Base-by-base conservation (phyloP, 2,888 invertebrate species). In the Protophormia terraenovae region DNA sequence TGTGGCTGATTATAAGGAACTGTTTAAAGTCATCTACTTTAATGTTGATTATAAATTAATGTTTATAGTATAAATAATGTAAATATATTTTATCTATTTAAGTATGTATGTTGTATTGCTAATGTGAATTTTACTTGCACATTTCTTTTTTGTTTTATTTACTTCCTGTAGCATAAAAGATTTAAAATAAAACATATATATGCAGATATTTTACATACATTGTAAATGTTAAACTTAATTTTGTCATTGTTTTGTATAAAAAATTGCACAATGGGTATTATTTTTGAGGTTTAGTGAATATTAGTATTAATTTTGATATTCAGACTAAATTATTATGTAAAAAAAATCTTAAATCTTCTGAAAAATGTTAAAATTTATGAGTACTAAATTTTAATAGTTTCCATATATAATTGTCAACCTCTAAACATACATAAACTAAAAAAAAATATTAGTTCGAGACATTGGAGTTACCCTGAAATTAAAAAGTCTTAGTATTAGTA, bases 11-110 rank as follows among this genome's bases (percentile, higher is more conserved):
- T 62, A 24, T 38, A 35, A 64, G 27, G 38, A 41, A 8, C 14
- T 27, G 27, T 41, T 67, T 66, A 38, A 76, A 66, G 19, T 66
- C 64, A 55, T 32, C 32, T 66, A 53, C 16, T 64, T 66, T 76
- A 76, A 76, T 76, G 76, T 14, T 76, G 75, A 76, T 76, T 66
- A 66, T 41, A 76, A 76, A 76, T 64, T 66, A 76, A 55, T 64
- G 50, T 24, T 50, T 47, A 67, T 19, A 16, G 16, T 19, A 29
- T 19, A 47, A 45, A 45, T 66, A 47, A 24, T 45, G 6, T 10
- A 12, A 16, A 47, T 3, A 58, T 32, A 32, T 8, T 32, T 8
- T 32, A 19, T 60, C 5, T 32, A 10, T 14, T 10, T 12, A 14
- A n/a, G 19, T 7, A 6, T n/a, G 1, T 55, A 6, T 2, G 22